Base-by-base conservation (phyloP, 2,113 vertebrate species). In the Pao palembangensis region DNA sequence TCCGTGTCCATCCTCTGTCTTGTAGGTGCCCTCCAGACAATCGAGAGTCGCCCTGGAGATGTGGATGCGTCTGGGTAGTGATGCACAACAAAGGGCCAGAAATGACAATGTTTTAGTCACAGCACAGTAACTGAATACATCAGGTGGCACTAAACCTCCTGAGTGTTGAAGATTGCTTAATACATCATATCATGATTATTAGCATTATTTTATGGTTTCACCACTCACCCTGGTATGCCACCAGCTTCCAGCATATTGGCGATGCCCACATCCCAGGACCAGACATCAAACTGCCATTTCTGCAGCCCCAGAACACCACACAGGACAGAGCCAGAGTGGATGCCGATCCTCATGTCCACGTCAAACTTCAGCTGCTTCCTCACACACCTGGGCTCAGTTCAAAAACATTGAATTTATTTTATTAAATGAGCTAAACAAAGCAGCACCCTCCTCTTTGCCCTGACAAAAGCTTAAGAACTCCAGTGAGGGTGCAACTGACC, bases 251-350 rank as follows among this genome's bases (percentile, higher is more conserved):
- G 73, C 88, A 88, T 90, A 84, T 90, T 91, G 49, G 90, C 90
- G 0, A 92, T 86, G 59, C 82, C 76, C 2, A 92, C 89, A 7
- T 91, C 91, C 89, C 89, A 88, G 56, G 89, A 91, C 90, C 89
- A 92, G 28, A 91, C 91, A 10, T 92, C 91, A 84, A 91, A 92
- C 84, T 92, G 90, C 90, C 90, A 92, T 67, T 92, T 92, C 82
- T 90, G 90, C 58, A 92, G 82, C 2, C 91, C 90, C 51, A 92
- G 84, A 38, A 92, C 91, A 3, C 91, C 91, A 48, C 91, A 91
- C 3, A 91, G 85, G 51, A 91, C 89, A 0, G 90, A 90, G 21
- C 91, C 91, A 0, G 91, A 90, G 80, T 92, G 91, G 71, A 92
- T 89, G 21, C 91, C 90, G 2, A 91, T 91, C 55, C 91, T 82